Evolutionary conservation across 2,113 vertebrate genomes (phyloP), one percentile per base, ranked within the genome.

Genomic region (Tachysurus fulvidraco): DNA sequence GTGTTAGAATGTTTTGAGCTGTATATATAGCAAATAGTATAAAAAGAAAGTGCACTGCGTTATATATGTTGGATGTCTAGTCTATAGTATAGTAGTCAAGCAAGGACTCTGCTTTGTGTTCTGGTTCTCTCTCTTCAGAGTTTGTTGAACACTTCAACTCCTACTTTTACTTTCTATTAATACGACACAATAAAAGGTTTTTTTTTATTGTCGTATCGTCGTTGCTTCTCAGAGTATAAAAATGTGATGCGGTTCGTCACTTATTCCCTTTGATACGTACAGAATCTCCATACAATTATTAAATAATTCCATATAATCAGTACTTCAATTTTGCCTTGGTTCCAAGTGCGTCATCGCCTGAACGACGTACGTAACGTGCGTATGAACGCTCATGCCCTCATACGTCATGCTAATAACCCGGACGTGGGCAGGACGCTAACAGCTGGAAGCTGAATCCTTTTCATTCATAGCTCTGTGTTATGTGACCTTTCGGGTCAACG

Each of bases 371-470:
- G 23, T 5, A 52, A 76, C 50, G 14, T 6, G 54, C 59, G 52
- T 54, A 54, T 19, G 77, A 12, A 17, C 16, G 5, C 17, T 30
- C 19, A 55, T 2, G 13, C 52, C 23, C 77, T 57, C 19, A 55
- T 2, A 78, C 73, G 19, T 30, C 77, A 25, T 76, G 44, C 50
- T 54, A 77, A 28, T 54, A 28, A 54, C 11, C 7, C 0, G 13
- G 46, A 77, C 30, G n/a, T 28, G 17, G 41, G 16, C 69, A 52
- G 57, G 57, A 64, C 14, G 12, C 46, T 46, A 80, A 86, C 85
- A 80, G 77, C 85, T 81, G 77, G 84, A 28, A 83, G n/a, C 17
- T 14, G 25, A 80, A 67, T 57, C 76, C 60, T 78, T 54, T 57
- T 84, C 73, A 50, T 85, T 85, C 60, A 30, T 62, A 65, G 46